These are phyloP conservation scores for Callaeas wilsoni DNA, from an alignment of 2,113 vertebrate genomes.

Conservation along the genomic window DNA sequence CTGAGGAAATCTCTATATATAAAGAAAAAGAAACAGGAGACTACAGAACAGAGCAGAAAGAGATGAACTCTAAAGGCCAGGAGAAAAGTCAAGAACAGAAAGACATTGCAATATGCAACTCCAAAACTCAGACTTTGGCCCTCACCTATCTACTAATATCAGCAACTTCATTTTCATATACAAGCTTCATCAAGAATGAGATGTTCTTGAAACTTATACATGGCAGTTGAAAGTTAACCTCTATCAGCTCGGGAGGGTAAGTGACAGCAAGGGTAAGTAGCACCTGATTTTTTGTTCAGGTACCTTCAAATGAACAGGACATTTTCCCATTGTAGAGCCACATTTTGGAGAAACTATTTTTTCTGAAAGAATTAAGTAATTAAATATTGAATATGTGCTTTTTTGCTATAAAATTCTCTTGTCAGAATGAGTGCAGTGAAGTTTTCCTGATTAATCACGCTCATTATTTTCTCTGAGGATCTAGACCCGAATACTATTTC, in stretches of 20 bases:
- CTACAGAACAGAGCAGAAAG: not conserved
- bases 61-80: not conserved
- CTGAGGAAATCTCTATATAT: not conserved
- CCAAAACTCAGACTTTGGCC: not conserved
- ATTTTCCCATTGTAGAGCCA: not conserved
- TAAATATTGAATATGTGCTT: fast-evolving
- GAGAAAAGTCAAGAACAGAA: not conserved
- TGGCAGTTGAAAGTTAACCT: not conserved
- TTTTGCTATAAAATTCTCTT: not conserved
- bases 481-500: not conserved
- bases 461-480: not conserved
- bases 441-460: not conserved
- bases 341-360: not conserved
- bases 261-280: not conserved
- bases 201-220: not conserved
- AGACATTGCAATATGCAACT: fast-evolving
- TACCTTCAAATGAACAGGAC: not conserved
- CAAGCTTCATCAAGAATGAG: not conserved
- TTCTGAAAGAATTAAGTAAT: not conserved
- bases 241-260: not conserved
- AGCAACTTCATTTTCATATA: not conserved
- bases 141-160: not conserved
- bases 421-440: not conserved
- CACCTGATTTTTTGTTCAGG: not conserved
- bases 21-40: not conserved